phyloP scores from a whole-genome alignment of 92 coral and sea anemone genomes.

The Chrysogorgia sp. region DNA sequence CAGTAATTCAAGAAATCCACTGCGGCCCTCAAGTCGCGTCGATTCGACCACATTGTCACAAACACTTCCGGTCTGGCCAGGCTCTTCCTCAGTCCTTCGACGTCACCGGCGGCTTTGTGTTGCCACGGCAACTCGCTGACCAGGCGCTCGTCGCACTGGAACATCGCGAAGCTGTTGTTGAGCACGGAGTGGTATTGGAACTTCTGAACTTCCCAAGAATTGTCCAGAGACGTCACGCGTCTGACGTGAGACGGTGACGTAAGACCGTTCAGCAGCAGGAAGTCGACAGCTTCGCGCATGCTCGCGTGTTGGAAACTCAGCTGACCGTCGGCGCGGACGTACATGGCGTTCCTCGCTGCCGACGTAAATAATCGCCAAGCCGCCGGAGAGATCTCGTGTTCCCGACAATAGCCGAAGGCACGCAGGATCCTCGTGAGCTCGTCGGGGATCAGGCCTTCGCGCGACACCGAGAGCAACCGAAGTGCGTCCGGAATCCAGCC shows the following conservation, averaged over 20 bases:
- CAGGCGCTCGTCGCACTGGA: conserved; percentile 65
- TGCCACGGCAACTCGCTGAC: conserved; percentile 98
- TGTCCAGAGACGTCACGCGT: conserved; percentile 73
- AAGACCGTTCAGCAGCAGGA: conserved; percentile 78
- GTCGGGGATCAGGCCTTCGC: conserved; percentile 80
- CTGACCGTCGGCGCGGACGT: conserved; percentile 73
- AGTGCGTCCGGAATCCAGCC: conserved; percentile 97
- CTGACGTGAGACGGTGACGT: conserved; percentile 96
- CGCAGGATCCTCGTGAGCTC: conserved; percentile 80
- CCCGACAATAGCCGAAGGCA: conserved; percentile 80
- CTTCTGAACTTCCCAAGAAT: conserved; percentile 95
- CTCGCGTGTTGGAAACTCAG: conserved; percentile 75
- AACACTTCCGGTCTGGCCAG: conserved; percentile 70
- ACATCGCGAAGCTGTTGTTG: conserved; percentile 68
- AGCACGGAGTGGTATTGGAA: conserved; percentile 89
- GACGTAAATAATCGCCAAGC: conserved; percentile 80
- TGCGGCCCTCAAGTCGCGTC: conserved; percentile 48
- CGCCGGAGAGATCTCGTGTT: conserved; percentile 77
- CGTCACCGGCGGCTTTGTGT: conserved; percentile 70
- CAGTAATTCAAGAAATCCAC: conserved; percentile 76
- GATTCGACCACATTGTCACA: conserved; percentile 56
- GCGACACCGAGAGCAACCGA: conserved; percentile 77
- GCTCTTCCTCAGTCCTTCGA: conserved; percentile 62
- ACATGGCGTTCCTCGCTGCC: conserved; percentile 75
- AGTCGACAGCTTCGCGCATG: conserved; percentile 76